Evolutionary conservation across 2,888 invertebrate species (phyloP), one percentile per base, ranked within the genome.

Genomic region (Acheta domesticus): DNA sequence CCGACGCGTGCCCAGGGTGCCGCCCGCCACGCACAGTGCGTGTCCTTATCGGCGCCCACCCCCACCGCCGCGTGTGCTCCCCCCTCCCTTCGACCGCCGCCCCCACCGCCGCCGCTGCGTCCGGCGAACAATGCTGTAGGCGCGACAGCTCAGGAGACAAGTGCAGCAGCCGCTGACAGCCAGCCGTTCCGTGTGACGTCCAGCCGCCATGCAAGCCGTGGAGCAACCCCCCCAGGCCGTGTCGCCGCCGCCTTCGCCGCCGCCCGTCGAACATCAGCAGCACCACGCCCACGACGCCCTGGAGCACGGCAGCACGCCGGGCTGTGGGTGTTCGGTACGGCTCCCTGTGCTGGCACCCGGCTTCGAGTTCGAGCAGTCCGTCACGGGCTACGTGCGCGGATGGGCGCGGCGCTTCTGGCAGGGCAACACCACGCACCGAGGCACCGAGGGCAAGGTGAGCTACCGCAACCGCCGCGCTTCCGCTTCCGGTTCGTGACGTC

Each of bases 291-390:
- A n/a, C 73, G 19, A n/a, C 73, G 20, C 20, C 19, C 14, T 23
- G 21, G 21, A 14, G 75, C 16, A n/a, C 48, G 14, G 48, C 11
- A 12, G 48, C n/a, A 74, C 79, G 21, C 75, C 78, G n/a, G 88
- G 89, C 86, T 94, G 85, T 98, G 97, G 97, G 91, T 98, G 48
- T 98, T 98, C 85, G 98, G 1, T 98, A 98, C 85, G 98, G 98
- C 5, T 97, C 97, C 0, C 87, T 98, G 77, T 95, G 97, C 87
- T 98, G 98, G 98, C 92, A 95, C 87, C 96, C 96, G 0, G 98
- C 78, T 98, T 98, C 86, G 92, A 93, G 79, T 96, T 92, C 86
- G 90, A 92, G 84, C 91, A 92, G 84, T 93, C 93, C 80, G 88
- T 94, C 19, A 92, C 93, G 19, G 98, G 98, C n/a, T 93, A 92